Percentiles rank a stretch among this genome's conserved stretches.
phyloP scores from a whole-genome alignment of 2,888 invertebrate species.

The Ochropleura leucogaster region DNA sequence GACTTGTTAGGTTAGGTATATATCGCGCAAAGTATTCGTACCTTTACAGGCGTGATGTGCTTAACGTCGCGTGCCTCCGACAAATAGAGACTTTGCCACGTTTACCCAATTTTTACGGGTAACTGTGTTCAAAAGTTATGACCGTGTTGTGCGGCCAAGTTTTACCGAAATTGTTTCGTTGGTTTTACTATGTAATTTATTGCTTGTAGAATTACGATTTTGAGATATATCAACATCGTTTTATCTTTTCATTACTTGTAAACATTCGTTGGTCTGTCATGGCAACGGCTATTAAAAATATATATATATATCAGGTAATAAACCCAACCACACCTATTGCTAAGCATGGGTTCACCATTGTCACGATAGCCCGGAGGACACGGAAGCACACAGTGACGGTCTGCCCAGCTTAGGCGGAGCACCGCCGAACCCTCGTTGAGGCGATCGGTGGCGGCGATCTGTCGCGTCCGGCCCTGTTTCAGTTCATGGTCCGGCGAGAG shows the following conservation, averaged over 20 bases:
- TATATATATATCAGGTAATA: too few relatives aligned
- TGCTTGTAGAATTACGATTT: constrained; percentile 48
- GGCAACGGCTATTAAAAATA: background rate
- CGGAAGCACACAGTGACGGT: too few relatives aligned
- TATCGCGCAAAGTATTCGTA: constrained; percentile 57
- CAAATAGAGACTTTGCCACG: constrained; percentile 78
- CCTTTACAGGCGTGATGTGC: constrained; percentile 65
- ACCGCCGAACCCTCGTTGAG: too few relatives aligned
- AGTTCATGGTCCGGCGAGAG: too few relatives aligned
- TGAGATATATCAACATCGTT: constrained; percentile 35
- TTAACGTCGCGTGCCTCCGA: constrained; percentile 76
- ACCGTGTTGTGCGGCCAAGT: constrained; percentile 65
- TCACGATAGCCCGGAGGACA: too few relatives aligned
- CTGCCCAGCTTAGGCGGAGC: too few relatives aligned
- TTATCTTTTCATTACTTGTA: background rate
- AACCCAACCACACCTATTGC: background rate
- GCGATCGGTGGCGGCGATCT: too few relatives aligned
- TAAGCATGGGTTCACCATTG: too few relatives aligned
- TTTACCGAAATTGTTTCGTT: constrained; percentile 74
- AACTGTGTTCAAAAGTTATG: constrained; percentile 77
- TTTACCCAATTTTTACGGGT: constrained; percentile 78
- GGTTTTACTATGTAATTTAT: constrained; percentile 57
- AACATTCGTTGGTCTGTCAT: constrained; percentile 2
- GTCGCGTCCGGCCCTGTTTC: too few relatives aligned
- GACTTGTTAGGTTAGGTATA: background rate